A percentile compares a stretch with the other conserved stretches of the same genome.
Conservation (phyloP, 1,140 invertebrate genomes). For the Teleogryllus occipitalis region DNA sequence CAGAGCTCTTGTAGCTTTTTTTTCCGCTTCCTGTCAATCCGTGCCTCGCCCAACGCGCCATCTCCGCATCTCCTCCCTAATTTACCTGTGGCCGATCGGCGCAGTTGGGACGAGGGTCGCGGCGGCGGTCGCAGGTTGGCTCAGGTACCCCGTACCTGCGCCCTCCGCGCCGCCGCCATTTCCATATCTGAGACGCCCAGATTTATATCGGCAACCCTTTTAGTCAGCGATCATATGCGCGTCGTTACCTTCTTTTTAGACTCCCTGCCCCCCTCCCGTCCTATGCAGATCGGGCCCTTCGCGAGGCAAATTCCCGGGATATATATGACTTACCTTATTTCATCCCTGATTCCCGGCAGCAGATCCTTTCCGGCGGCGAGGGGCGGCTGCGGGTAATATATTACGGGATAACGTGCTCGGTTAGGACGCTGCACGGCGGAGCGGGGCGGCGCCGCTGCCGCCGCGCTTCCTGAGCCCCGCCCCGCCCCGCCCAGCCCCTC, state of each 20-base stretch:
- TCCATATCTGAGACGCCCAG: not conserved
- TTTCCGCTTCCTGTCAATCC: too few relatives aligned
- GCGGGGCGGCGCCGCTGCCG: too few relatives aligned
- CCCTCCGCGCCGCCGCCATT: not conserved
- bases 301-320: not conserved
- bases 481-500: too few relatives aligned
- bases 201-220: constrained; percentile 4
- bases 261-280: not conserved
- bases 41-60: too few relatives aligned
- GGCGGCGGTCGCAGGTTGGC: not conserved
- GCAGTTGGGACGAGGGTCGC: not conserved
- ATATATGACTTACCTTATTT: too few relatives aligned
- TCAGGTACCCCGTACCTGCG: not conserved
- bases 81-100: not conserved
- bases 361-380: too few relatives aligned
- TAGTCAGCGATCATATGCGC: not conserved
- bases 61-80: not conserved
- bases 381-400: too few relatives aligned
- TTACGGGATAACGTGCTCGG: too few relatives aligned
- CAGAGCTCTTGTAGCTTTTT: too few relatives aligned
- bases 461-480: too few relatives aligned
- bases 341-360: too few relatives aligned
- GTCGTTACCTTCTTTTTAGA: not conserved
- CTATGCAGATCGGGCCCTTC: not conserved
- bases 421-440: too few relatives aligned